A percentile compares a stretch with the other conserved stretches of the same genome.
phyloP scores from a whole-genome alignment of 1,140 invertebrate genomes.

The Achatina immaculata region DNA sequence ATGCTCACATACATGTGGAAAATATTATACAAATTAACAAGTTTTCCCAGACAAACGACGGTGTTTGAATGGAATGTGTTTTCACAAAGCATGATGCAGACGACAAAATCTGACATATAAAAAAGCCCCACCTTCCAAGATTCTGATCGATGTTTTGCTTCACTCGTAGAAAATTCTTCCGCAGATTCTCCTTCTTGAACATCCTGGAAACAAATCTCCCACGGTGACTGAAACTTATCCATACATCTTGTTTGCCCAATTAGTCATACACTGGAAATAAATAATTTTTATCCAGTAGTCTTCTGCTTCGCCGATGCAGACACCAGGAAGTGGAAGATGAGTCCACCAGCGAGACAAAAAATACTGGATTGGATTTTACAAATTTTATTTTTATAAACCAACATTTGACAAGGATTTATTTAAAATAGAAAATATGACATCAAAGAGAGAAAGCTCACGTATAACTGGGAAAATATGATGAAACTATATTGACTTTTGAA shows the following conservation, averaged over 20 bases:
- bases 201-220: conserved; percentile 41
- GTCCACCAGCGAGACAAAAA: neutral
- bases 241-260: neutral
- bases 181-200: conserved; percentile 67
- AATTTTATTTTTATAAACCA: too few relatives aligned
- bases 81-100: too few relatives aligned
- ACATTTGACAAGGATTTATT: too few relatives aligned
- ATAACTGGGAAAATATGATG: too few relatives aligned
- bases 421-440: too few relatives aligned
- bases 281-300: neutral
- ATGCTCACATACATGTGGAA: too few relatives aligned
- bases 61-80: too few relatives aligned
- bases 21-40: too few relatives aligned
- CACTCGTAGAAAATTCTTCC: conserved; percentile 89
- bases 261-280: neutral
- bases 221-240: neutral
- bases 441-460: too few relatives aligned
- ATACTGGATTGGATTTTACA: neutral
- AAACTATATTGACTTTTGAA: too few relatives aligned
- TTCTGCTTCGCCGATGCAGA: neutral
- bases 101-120: too few relatives aligned
- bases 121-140: conserved; percentile 82
- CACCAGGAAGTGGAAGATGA: conserved; percentile 12
- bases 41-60: too few relatives aligned
- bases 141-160: conserved; percentile 91